phyloP scores from a whole-genome alignment of 2,888 invertebrate genomes.

The Crepidodera aurea region DNA sequence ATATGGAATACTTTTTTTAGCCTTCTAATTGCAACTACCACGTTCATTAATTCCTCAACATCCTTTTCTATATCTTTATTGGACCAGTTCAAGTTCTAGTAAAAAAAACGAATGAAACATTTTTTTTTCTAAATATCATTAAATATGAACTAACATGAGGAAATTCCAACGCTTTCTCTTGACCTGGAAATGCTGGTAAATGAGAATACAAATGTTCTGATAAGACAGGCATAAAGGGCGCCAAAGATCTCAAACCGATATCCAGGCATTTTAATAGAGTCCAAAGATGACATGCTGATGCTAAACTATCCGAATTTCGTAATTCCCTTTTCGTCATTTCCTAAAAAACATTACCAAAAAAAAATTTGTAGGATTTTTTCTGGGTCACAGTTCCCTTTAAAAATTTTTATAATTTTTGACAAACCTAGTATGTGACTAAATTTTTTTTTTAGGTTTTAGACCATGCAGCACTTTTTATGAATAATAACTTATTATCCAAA shows the following conservation, averaged over 20 bases:
- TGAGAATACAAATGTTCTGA: constrained; percentile 95
- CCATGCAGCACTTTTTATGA: too few relatives aligned
- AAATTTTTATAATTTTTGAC: too few relatives aligned
- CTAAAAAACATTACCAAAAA: constrained; percentile 58
- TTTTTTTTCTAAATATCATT: too few relatives aligned
- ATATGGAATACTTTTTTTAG: constrained; percentile 58
- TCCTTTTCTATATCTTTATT: constrained; percentile 52
- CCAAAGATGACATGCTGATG: constrained; percentile 70
- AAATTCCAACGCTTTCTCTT: constrained; percentile 42
- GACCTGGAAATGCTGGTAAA: constrained; percentile 67
- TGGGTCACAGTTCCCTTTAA: too few relatives aligned
- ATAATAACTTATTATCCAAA: too few relatives aligned
- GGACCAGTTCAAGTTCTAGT: constrained; percentile 47
- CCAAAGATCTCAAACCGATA: constrained; percentile 83
- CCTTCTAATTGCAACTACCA: constrained; percentile 55
- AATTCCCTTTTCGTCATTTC: constrained; percentile 91
- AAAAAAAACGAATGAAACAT: too few relatives aligned
- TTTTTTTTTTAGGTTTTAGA: too few relatives aligned
- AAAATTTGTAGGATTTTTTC: too few relatives aligned
- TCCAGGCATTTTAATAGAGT: constrained; percentile 87
- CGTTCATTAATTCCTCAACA: constrained; percentile 52
- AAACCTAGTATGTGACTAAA: too few relatives aligned
- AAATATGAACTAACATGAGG: constrained; percentile 51
- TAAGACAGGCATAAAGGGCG: constrained; percentile 98
- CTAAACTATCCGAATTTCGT: constrained; percentile 61